Percentiles rank a stretch among this genome's conserved stretches.
These are phyloP conservation scores for Nasonovia ribisnigri DNA, from an alignment of 2,888 invertebrate genomes.

Conservation along the genomic window DNA sequence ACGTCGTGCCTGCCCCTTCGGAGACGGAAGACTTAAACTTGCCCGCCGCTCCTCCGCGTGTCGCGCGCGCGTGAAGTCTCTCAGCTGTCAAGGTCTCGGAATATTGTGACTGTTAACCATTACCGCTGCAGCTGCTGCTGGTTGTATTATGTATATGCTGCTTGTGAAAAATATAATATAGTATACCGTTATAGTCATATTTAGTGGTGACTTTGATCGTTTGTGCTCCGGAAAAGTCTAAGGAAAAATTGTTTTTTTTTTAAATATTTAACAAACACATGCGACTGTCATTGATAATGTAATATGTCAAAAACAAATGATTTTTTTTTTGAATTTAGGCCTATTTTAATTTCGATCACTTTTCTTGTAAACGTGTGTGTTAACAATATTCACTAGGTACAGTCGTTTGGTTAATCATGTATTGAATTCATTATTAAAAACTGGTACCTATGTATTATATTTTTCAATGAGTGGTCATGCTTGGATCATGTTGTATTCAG, in stretches of 20 bases:
- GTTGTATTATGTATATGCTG: background rate
- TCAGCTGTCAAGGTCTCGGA: background rate
- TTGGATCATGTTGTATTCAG: background rate
- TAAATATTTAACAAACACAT: background rate
- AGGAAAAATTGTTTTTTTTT: background rate
- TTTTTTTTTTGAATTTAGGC: no score
- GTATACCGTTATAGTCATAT: background rate
- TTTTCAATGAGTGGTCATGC: background rate
- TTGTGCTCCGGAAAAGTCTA: background rate
- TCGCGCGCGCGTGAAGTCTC: background rate
- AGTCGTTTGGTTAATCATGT: background rate
- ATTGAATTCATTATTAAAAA: background rate
- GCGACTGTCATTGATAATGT: background rate
- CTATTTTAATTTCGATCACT: no score
- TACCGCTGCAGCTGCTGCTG: background rate
- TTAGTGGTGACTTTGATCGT: background rate
- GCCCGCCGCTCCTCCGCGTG: background rate
- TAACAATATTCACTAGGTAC: no score
- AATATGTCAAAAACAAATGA: no score
- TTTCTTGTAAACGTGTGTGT: no score
- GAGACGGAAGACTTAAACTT: constrained; percentile 19
- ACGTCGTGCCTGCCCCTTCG: background rate
- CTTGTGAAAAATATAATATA: background rate
- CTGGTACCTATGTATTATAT: background rate
- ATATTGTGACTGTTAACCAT: constrained; percentile 12